Evolutionary conservation across 2,113 vertebrate species (phyloP), one percentile per base, ranked within the genome.

Genomic region (Xenopus laevis): DNA sequence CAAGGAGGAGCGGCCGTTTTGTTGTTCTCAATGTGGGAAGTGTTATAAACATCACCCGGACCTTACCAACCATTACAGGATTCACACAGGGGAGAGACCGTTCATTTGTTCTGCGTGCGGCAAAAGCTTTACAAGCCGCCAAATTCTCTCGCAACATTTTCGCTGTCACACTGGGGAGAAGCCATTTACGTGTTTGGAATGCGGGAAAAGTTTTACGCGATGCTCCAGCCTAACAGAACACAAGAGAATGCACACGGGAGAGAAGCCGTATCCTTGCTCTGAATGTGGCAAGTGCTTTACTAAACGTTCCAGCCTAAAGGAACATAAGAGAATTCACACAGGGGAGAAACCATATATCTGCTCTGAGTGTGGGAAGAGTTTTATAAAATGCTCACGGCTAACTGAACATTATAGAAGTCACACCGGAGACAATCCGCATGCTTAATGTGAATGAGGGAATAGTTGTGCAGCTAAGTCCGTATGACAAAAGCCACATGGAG

Each of bases 231-330:
- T 33, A 33, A 33, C 30, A 6, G 30, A 33, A 6, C 30, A 33
- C 30, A 33, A 33, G 30, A 33, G 30, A 33, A 84, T 79, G 0
- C 83, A 86, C 79, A 86, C 81, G 0, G 81, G 81, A 0, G 82
- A 84, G 78, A 86, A 84, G 46, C 79, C 82, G 11, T 86, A 82
- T 3, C 40, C 80, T 4, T 86, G 84, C 67, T 73, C 75, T 0
- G 82, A 80, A 76, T 86, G 84, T 3, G 83, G 84, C 58, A 84
- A 86, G 78, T 77, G 79, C 78, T 84, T 86, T 8, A 73, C 80
- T 62, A 78, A 80, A 23, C 82, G 80, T 74, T 82, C 79, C 0
- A 81, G 83, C 79, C 83, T 86, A 53, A 74, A 82, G 55, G 82
- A 82, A 64, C 84, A 86, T 74, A 81, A 84, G 80, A 81, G 80